Evolutionary conservation across 2,113 vertebrate genomes (phyloP).

Genomic region (Xiphophorus maculatus): DNA sequence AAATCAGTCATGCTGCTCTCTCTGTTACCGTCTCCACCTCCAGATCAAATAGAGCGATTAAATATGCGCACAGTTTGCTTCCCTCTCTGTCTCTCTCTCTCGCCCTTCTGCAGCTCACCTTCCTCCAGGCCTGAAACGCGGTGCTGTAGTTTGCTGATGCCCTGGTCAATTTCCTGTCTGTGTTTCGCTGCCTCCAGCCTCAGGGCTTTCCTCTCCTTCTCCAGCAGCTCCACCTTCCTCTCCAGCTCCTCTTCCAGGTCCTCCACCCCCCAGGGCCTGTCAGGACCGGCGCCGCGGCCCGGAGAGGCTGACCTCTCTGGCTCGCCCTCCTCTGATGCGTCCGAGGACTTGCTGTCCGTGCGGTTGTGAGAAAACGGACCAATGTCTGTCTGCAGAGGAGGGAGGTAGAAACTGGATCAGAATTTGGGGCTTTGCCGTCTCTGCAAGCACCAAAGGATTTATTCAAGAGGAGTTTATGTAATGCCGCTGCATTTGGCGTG

Average conservation of each 20-base stretch:
- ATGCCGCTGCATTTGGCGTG: background rate
- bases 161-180: slow-evolving; percentile 86
- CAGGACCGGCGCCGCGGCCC: slow-evolving; percentile 47
- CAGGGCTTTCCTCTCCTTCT: slow-evolving; percentile 87
- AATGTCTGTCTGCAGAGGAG: slow-evolving; percentile 75
- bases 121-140: slow-evolving; percentile 88
- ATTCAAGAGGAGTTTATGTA: background rate
- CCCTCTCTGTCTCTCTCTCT: background rate
- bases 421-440: slow-evolving; percentile 11
- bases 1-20: background rate
- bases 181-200: slow-evolving; percentile 82
- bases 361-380: slow-evolving; percentile 75
- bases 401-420: slow-evolving; percentile 9
- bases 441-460: background rate
- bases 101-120: slow-evolving; percentile 74
- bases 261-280: slow-evolving; percentile 84
- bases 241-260: slow-evolving; percentile 92
- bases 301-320: slow-evolving; percentile 36
- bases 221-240: slow-evolving; percentile 89
- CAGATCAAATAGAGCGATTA: background rate
- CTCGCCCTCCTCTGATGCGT: slow-evolving; percentile 40
- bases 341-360: slow-evolving; percentile 47
- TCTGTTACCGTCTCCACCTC: background rate
- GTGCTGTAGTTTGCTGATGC: slow-evolving; percentile 86
- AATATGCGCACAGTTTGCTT: background rate